Conservation (phyloP, 2,797 vertebrate genomes). For the Cuniculus paca region DNA sequence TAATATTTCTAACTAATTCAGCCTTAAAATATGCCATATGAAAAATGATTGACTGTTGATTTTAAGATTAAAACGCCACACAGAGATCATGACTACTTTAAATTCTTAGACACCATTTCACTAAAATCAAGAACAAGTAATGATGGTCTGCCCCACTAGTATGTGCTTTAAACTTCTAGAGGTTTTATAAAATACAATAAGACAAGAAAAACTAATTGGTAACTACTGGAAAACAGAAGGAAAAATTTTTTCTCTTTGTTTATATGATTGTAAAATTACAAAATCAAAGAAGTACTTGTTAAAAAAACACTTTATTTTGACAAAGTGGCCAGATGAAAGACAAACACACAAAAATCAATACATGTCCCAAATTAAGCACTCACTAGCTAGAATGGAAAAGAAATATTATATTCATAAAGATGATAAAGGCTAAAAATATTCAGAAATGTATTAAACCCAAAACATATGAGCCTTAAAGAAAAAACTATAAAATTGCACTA, state of each 20-base stretch:
- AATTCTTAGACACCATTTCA: neutral
- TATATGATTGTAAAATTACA: neutral
- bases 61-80: conserved; percentile 6
- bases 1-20: neutral
- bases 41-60: neutral
- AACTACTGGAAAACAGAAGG: neutral
- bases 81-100: neutral
- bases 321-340: neutral
- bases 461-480: neutral
- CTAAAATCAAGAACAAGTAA: neutral
- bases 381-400: neutral
- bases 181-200: neutral
- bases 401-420: conserved; percentile 22
- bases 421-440: conserved; percentile 30
- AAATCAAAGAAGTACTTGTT: neutral
- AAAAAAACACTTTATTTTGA: neutral
- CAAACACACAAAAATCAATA: conserved; percentile 44
- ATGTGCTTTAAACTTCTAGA: neutral
- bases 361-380: neutral
- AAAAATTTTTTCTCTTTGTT: neutral
- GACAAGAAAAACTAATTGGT: neutral
- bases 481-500: neutral
- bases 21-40: neutral
- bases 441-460: conserved; percentile 16
- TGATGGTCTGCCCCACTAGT: neutral